Evolutionary conservation across 2,113 vertebrate genomes (phyloP), one percentile per base, ranked within the genome.

Genomic region (Myotis lucifugus): DNA sequence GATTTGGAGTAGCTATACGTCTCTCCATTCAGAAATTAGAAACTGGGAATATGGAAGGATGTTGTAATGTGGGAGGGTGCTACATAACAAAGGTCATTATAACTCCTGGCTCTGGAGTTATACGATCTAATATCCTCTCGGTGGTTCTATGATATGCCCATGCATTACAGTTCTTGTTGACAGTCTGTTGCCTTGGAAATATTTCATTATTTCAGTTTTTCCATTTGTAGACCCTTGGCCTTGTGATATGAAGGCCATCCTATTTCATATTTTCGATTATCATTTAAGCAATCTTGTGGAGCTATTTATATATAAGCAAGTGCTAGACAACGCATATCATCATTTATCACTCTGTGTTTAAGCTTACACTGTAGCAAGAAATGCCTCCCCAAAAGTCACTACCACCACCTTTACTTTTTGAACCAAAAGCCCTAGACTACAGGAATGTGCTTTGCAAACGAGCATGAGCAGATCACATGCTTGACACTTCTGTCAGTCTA

Each of bases 201-300:
- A 98, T 99, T 99, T 99, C 98, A 99, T 99, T 98, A 99, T 98
- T 98, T 98, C 98, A 98, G 98, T 98, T 99, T 98, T 98, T 98
- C 98, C 98, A 99, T 98, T 99, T 98, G 98, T 98, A 98, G 98
- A 98, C 98, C 98, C 98, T 98, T 99, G 98, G 98, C 98, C 98
- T 98, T 99, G 98, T 98, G 97, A 98, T 99, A 98, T 98, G 98
- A 99, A 98, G 98, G 98, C 98, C 98, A 98, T 98, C 98, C 98
- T 98, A 98, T 99, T 98, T 98, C 98, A 98, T 98, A 98, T 98
- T 98, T 98, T 98, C 97, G 97, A 99, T 99, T 99, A 99, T 98
- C 98, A 99, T 99, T 99, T 98, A 98, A 98, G 98, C 98, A 98
- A 98, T 98, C 98, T 98, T 98, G 97, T 97, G 98, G 97, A 98